Base-by-base conservation (phyloP, 2,888 invertebrate genomes). In the Spisula solida region DNA sequence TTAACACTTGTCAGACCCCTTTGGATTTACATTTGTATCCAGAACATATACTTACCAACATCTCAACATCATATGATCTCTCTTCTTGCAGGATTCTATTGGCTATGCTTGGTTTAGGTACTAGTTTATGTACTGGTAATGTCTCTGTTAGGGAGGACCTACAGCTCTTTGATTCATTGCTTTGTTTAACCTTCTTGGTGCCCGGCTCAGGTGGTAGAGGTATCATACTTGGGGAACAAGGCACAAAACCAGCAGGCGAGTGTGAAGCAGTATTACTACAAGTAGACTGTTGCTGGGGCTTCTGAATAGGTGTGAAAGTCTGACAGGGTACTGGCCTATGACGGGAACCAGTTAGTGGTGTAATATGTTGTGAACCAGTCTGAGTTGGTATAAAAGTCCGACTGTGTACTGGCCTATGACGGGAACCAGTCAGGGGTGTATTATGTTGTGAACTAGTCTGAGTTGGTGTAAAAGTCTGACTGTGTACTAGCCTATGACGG, bases 11-110 rank as follows among this genome's bases (percentile, higher is more conserved):
- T n/a, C n/a, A n/a, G n/a, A n/a, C n/a, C n/a, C n/a, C n/a, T n/a
- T n/a, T n/a, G n/a, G n/a, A n/a, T n/a, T n/a, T n/a, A n/a, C n/a
- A n/a, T n/a, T 41, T 41, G 41, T 6, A 25, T 25, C 60, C 25
- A 51, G 14, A 51, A 5, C 34, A 20, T 20, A 55, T 29, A 84
- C 90, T 79, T 56, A 90, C 90, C 87, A 90, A 47, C 12, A 48
- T 34, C n/a, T 88, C 88, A 20, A 79, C 29, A 34, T 88, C 85
- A 31, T 88, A 87, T 1, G 48, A n/a, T 29, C 18, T 82, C 60
- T 90, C 88, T 47, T 90, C 90, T 25, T 80, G 75, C 66, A 87
- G 70, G 51, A 90, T 48, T 41, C 31, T 75, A n/a, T 88, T 87
- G 14, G 88, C 85, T 41, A 88, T 81, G 80, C 87, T 88, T 0